These are phyloP conservation scores for Manis javanica DNA, from an alignment of 2,797 vertebrate species.

Conservation along the genomic window DNA sequence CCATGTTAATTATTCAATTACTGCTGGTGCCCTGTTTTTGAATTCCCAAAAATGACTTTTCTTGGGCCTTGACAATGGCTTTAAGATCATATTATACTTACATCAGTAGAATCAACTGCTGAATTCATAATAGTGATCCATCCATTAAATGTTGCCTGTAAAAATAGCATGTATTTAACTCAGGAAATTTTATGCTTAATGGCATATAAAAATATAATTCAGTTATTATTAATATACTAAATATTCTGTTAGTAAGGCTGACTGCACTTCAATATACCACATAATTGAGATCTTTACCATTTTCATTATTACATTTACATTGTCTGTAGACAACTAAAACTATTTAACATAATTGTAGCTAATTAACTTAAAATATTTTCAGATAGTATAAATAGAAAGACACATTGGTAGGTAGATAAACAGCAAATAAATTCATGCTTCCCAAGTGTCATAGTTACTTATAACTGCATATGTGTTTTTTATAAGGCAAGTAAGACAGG, in stretches of 20 bases:
- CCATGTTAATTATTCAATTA: background rate
- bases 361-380: constrained; percentile 39
- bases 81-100: constrained; percentile 66
- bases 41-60: constrained; percentile 20
- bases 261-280: background rate
- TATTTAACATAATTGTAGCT: background rate
- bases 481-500: background rate
- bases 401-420: background rate
- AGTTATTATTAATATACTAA: background rate
- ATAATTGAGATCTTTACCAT: background rate
- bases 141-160: constrained; percentile 82
- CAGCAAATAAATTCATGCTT: background rate
- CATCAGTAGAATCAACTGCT: constrained; percentile 72
- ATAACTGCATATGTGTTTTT: background rate
- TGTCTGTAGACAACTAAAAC: background rate
- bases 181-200: constrained; percentile 15
- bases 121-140: constrained; percentile 76
- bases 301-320: background rate
- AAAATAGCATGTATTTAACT: constrained; percentile 48
- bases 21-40: background rate
- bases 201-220: background rate
- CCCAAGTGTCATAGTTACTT: background rate
- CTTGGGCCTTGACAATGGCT: background rate
- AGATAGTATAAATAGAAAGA: background rate
- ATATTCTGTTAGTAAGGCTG: background rate